Base-by-base conservation (phyloP, 2,888 invertebrate species). In the Sinhomidia bicolor region DNA sequence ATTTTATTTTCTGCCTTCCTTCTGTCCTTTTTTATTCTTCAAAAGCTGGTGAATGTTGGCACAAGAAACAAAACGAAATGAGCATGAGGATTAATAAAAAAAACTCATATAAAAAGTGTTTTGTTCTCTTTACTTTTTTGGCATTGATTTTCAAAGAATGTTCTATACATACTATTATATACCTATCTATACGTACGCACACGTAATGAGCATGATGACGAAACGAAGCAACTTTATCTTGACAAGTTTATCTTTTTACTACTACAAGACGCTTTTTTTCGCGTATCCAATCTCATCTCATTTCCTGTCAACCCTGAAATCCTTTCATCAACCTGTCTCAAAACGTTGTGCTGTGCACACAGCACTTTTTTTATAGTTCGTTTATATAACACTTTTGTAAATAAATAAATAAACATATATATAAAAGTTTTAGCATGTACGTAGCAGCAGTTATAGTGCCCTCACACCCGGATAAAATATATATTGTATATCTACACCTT, bases 181-280 rank as follows among this genome's bases (percentile, higher is more conserved):
- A 14, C 47, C 29, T 12, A 62, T 3, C 29, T 29, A 12, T 23
- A 26, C 10, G 20, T 26, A 57, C 57, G 57, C 57, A 26, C 57
- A n/a, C n/a, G n/a, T n/a, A n/a, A n/a, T n/a, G n/a, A n/a, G n/a
- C n/a, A 57, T 57, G 57, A 57, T 20, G 62, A 32, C 4, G 32
- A 26, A 62, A 36, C 36, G 36, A 17, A 36, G 20, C 36, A 68
- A 68, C 68, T 68, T 68, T 68, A 68, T 68, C 68, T 17, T 26
- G 68, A 68, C 68, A 68, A 83, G 83, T 71, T 83, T 51, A 68
- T 83, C 71, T 83, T 71, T 68, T n/a, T n/a, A n/a, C n/a, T n/a
- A n/a, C n/a, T 36, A 29, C 17, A 20, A 44, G 54, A 81, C 80
- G 62, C 80, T 65, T 29, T n/a, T n/a, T 44, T 44, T 47, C 36